Evolutionary conservation across 2,113 vertebrate species (phyloP).

Genomic region (Entelurus aequoreus): DNA sequence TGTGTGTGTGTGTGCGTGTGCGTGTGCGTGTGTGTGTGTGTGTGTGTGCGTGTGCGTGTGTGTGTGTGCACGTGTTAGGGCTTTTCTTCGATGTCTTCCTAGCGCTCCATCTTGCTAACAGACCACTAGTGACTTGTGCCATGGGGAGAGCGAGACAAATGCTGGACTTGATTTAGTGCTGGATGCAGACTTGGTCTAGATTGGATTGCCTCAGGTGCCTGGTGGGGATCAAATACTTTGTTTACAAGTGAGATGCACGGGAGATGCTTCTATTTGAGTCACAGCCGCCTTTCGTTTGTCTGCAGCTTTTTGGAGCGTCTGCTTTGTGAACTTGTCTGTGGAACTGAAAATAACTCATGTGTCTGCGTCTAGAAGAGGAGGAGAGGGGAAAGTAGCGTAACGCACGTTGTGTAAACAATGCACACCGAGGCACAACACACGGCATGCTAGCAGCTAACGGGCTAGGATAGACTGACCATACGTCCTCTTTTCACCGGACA

Average conservation of each 20-base stretch:
- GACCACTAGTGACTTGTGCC: slow-evolving; percentile 23
- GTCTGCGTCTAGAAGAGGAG: background rate
- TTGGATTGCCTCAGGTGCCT: slow-evolving; percentile 23
- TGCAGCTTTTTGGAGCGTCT: background rate
- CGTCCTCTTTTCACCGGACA: no score
- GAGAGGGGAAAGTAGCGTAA: no score
- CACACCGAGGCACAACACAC: no score
- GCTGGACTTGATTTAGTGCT: slow-evolving; percentile 35
- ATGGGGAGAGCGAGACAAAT: slow-evolving; percentile 37
- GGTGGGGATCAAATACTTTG: background rate
- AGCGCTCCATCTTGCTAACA: slow-evolving; percentile 30
- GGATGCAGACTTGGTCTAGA: slow-evolving; percentile 14
- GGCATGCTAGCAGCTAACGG: no score
- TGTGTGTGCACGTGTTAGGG: slow-evolving; percentile 17
- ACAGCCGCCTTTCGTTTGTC: background rate
- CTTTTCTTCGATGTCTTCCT: slow-evolving; percentile 30
- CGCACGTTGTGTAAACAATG: no score
- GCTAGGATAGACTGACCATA: no score
- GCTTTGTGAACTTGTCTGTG: background rate
- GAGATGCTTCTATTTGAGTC: slow-evolving; percentile 1
- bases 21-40: no score
- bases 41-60: background rate
- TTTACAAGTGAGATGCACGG: slow-evolving; percentile 7
- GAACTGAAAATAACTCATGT: background rate
- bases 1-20: no score